Evolutionary conservation across 1,140 invertebrate species (phyloP), one percentile per base, ranked within the genome.

Genomic region (Aphelenchoides fujianensis): DNA sequence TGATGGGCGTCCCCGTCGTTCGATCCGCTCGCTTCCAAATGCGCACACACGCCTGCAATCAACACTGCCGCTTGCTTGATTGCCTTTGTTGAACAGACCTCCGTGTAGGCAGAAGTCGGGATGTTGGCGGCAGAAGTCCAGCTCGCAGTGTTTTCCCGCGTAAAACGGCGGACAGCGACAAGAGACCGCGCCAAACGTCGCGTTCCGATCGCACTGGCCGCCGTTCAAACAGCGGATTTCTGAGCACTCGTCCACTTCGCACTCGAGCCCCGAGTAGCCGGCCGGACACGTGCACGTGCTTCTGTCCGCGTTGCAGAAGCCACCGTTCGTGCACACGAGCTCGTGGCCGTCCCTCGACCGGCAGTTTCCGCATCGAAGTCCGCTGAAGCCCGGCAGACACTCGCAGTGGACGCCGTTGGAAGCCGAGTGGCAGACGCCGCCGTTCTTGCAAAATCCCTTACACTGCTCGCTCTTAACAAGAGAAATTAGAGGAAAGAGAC

Each of bases 11-110:
- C n/a, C n/a, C n/a, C n/a, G n/a, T n/a, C n/a, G n/a, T n/a, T n/a
- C n/a, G n/a, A n/a, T n/a, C 27, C 34, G 5, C 23, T 23, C 23
- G 12, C 12, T 7, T 59, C 55, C 55, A 59, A 5, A 27, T 59
- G 55, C 12, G 19, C 55, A 59, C 55, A 59, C 28, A 59, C 23
- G 28, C 55, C 55, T 59, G 34, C 12, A 59, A 59, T 59, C 34
- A n/a, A n/a, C n/a, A n/a, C n/a, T n/a, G n/a, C n/a, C n/a, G n/a
- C n/a, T n/a, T n/a, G n/a, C n/a, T n/a, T n/a, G n/a, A n/a, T n/a
- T n/a, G n/a, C n/a, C n/a, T n/a, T n/a, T n/a, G n/a, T n/a, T n/a
- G n/a, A n/a, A n/a, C n/a, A n/a, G n/a, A n/a, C 55, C 55, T 59
- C 23, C 55, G 19, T 59, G 28, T 23, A 30, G 5, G 23, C 55